Conservation (phyloP, 2,113 vertebrate genomes). For the Mixornis gularis region DNA sequence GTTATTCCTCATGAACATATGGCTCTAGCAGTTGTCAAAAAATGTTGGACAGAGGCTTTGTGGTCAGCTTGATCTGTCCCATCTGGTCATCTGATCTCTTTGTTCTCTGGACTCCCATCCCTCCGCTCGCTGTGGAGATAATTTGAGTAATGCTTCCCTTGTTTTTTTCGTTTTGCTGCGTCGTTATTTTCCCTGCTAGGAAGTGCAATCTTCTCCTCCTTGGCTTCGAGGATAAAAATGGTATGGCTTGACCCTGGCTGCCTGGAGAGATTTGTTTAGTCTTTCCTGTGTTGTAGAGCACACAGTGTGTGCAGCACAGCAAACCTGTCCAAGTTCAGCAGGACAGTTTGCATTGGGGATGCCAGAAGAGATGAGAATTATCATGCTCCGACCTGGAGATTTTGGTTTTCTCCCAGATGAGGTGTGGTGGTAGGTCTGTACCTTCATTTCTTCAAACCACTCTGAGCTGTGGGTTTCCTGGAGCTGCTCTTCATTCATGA, state of each 20-base stretch:
- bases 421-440: not conserved
- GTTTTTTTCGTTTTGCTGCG: not conserved
- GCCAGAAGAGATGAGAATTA: not conserved
- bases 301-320: not conserved
- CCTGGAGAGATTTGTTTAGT: conserved; percentile 18
- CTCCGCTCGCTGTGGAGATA: not conserved
- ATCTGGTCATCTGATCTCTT: conserved; percentile 43
- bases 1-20: not conserved
- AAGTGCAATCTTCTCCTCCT: not conserved
- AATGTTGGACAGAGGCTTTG: conserved; percentile 36
- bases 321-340: not conserved
- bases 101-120: not conserved
- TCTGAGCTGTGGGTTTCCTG: not conserved
- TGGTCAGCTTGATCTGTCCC: conserved; percentile 47
- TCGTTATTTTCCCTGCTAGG: conserved; percentile 18
- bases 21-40: conserved; percentile 32
- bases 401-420: not conserved
- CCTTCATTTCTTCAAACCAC: not conserved
- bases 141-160: conserved; percentile 22
- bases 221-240: not conserved
- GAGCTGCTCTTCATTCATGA: not conserved
- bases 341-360: rapidly evolving
- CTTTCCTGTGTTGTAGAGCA: not conserved
- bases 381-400: rapidly evolving
- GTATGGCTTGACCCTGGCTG: not conserved